These are phyloP conservation scores for Palaemon carinicauda DNA, from an alignment of 1,140 invertebrate genomes.

Conservation along the genomic window DNA sequence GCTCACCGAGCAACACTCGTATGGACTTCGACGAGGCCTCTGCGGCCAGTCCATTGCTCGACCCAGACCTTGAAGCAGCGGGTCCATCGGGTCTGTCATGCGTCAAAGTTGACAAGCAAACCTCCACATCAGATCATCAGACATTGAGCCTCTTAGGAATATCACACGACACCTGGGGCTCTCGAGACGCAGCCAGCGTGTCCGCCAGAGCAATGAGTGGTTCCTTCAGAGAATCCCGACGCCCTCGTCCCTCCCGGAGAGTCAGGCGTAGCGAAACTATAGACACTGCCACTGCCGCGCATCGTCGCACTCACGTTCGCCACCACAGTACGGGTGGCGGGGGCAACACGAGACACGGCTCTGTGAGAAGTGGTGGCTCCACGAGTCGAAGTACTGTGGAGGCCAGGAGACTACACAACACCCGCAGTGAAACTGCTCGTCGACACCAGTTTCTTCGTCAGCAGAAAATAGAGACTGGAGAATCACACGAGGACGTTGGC, in stretches of 20 bases:
- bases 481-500: conserved; percentile 47
- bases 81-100: conserved; percentile 14
- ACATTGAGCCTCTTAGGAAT: conserved; percentile 25
- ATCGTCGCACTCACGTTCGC: background rate
- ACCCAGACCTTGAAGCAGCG: background rate
- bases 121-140: conserved; percentile 55
- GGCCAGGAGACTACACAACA: background rate
- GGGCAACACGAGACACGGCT: conserved; percentile 18
- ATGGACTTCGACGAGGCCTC: conserved; percentile 32
- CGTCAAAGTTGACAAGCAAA: conserved; percentile 60
- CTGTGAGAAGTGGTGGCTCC: conserved; percentile 41
- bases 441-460: conserved; percentile 79
- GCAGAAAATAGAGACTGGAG: conserved; percentile 70
- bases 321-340: background rate
- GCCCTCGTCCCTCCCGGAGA: conserved; percentile 42
- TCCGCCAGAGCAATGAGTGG: conserved; percentile 36
- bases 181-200: conserved; percentile 20
- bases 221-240: conserved; percentile 53
- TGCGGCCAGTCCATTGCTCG: conserved; percentile 22
- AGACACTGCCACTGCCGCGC: conserved; percentile 66
- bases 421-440: conserved; percentile 73
- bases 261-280: conserved; percentile 59
- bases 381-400: background rate
- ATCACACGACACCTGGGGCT: conserved; percentile 49
- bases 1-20: conserved; percentile 58